A percentile compares a stretch with the other conserved stretches of the same genome.
These are phyloP conservation scores for Notarius lentiginosus DNA, from an alignment of 2,113 vertebrate genomes.

Conservation along the genomic window DNA sequence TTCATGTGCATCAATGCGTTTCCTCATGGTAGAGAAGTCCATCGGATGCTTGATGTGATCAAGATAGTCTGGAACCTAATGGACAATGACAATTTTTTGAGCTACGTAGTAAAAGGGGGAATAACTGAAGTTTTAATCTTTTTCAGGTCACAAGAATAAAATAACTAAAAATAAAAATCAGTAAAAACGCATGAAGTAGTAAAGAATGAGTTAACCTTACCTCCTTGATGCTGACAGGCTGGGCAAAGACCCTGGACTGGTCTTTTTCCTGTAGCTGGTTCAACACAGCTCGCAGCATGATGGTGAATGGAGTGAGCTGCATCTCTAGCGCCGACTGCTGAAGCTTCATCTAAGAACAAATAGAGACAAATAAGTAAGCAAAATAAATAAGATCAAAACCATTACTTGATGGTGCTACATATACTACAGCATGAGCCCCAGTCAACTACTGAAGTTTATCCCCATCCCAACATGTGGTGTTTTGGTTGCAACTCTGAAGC, in stretches of 20 bases:
- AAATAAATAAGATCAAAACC: background rate
- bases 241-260: constrained; percentile 88
- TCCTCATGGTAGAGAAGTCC: constrained; percentile 95
- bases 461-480: background rate
- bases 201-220: constrained; percentile 59
- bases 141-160: background rate
- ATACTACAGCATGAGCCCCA: background rate
- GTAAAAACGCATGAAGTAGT: background rate
- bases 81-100: background rate
- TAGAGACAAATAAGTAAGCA: background rate
- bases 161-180: background rate
- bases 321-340: constrained; percentile 91
- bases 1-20: constrained; percentile 82
- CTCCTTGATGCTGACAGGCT: constrained; percentile 92
- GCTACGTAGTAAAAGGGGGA: background rate
- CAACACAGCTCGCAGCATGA: constrained; percentile 85
- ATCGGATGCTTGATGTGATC: constrained; percentile 93
- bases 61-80: constrained; percentile 93
- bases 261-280: constrained; percentile 94
- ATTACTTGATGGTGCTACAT: background rate
- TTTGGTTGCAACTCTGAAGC: background rate
- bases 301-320: constrained; percentile 88
- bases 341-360: constrained; percentile 81
- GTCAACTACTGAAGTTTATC: background rate
- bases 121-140: background rate